A percentile compares a stretch with the other conserved stretches of the same genome.
phyloP scores from a whole-genome alignment of 2,888 invertebrate species.

The Carcina quercana region DNA sequence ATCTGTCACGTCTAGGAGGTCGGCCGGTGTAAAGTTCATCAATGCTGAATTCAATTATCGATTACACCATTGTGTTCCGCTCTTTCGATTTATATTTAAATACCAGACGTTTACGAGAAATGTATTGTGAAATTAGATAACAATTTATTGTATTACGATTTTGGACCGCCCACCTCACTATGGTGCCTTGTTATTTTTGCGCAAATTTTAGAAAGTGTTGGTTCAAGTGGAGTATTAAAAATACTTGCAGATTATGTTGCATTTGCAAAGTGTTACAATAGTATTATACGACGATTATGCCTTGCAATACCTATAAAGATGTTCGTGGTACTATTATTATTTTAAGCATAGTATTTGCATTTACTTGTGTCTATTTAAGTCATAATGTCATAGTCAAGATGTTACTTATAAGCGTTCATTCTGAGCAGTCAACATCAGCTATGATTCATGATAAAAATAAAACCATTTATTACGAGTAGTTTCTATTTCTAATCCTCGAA shows the following conservation, averaged over 20 bases:
- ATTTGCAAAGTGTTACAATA: neutral
- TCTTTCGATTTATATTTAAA: conserved; percentile 74
- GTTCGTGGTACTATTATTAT: too few relatives aligned
- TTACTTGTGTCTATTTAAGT: too few relatives aligned
- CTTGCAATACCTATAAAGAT: too few relatives aligned
- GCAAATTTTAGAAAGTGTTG: conserved; percentile 19
- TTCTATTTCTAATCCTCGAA: too few relatives aligned
- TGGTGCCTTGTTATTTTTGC: conserved; percentile 22
- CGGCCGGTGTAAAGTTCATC: conserved; percentile 73
- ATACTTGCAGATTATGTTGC: neutral
- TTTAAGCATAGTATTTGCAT: too few relatives aligned
- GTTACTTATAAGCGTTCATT: too few relatives aligned
- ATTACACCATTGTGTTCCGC: conserved; percentile 72
- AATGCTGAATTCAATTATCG: conserved; percentile 74
- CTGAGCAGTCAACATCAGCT: too few relatives aligned
- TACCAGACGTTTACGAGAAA: conserved; percentile 70
- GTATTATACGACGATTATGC: too few relatives aligned
- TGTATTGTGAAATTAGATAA: conserved; percentile 67
- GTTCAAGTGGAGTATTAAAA: conserved; percentile 3
- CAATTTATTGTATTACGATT: conserved; percentile 46
- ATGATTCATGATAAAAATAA: too few relatives aligned
- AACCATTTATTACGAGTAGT: too few relatives aligned
- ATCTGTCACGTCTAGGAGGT: conserved; percentile 73
- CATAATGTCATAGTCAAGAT: too few relatives aligned
- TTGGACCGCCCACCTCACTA: conserved; percentile 52